A percentile compares a stretch with the other conserved stretches of the same genome.
Evolutionary conservation across 2,888 invertebrate genomes (phyloP).

Genomic region (Acleris cristana): DNA sequence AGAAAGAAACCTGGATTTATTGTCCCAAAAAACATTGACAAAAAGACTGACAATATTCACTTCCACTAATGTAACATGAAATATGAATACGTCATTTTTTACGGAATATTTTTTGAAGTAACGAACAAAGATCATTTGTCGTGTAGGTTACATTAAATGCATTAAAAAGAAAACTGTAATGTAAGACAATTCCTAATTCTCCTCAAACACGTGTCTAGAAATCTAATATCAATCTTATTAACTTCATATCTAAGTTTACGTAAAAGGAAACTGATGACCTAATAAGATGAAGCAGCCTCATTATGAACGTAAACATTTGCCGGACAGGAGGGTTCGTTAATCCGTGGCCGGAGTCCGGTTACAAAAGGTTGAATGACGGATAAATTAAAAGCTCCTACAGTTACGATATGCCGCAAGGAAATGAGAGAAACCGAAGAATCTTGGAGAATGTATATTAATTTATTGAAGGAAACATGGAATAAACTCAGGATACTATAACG

Average conservation of each 20-base stretch:
- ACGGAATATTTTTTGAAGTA: too few relatives aligned
- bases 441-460: not conserved
- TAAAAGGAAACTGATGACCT: conserved; percentile 43
- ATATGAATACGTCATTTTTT: too few relatives aligned
- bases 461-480: too few relatives aligned
- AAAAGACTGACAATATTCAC: too few relatives aligned
- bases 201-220: not conserved
- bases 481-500: too few relatives aligned
- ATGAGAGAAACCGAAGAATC: conserved; percentile 14
- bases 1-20: too few relatives aligned
- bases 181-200: not conserved
- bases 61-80: too few relatives aligned
- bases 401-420: conserved; percentile 39
- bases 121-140: too few relatives aligned
- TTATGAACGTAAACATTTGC: conserved; percentile 43
- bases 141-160: too few relatives aligned
- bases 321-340: conserved; percentile 44
- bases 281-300: conserved; percentile 41
- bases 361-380: conserved; percentile 63
- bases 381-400: conserved; percentile 54
- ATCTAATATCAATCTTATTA: not conserved
- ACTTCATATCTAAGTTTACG: conserved; percentile 41
- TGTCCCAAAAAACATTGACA: too few relatives aligned
- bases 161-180: not conserved
- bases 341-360: conserved; percentile 55